Evolutionary conservation across 1,140 invertebrate species (phyloP), one percentile per base, ranked within the genome.

Genomic region (Propsilocerus akamusi): DNA sequence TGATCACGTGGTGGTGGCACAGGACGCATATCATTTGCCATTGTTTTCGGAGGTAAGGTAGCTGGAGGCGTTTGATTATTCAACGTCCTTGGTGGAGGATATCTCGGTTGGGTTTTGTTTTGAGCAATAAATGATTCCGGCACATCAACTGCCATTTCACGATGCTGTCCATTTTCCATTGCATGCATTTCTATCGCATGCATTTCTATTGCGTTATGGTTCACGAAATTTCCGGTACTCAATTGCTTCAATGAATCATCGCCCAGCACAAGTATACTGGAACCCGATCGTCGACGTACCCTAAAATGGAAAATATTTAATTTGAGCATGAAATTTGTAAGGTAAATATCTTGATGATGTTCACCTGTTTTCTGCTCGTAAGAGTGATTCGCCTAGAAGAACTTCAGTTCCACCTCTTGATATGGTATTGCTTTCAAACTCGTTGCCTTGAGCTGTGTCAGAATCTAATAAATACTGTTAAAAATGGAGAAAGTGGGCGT

Each of bases 91-190:
- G 78, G 82, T 25, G 83, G 83, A 48, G 86, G 86, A 73, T 91
- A 96, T 62, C 90, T 78, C 55, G 87, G 93, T 54, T 83, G 88
- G 53, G 80, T 93, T 73, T 90, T 96, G 68, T 85, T 87, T 65
- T 81, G 75, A 55, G 77, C 86, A 56, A 95, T 81, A 71, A 97
- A 97, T 59, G 81, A 84, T 62, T 95, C 92, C 59, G 95, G 95
- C 53, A 95, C 92, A 70, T 97, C 95, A 61, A 98, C 92, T 59
- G 95, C 89, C 86, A 97, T 92, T 78, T 98, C 95, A 62, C 86
- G 80, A 73, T 87, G 85, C 60, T 85, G 84, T 68, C 82, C 34
- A 20, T 41, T 41, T 10, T 41, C 34, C 54, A 78, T 66, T 52
- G 73, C 74, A 59, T 75, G 69, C 75, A 80, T 78, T 66, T 74